phyloP scores from a whole-genome alignment of 2,888 invertebrate species.

The Tinea semifulvella region DNA sequence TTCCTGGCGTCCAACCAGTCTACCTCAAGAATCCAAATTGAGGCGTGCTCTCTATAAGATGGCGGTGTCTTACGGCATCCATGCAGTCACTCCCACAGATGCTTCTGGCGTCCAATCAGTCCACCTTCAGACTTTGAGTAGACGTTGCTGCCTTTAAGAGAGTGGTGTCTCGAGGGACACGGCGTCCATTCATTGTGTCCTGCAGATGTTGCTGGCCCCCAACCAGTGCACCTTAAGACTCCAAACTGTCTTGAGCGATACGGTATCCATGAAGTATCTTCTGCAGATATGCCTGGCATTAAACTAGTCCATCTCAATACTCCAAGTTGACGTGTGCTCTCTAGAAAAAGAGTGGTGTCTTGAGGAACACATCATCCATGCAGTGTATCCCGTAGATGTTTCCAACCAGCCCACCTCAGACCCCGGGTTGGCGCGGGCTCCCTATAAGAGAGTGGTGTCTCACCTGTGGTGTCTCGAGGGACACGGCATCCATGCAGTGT shows the following conservation, averaged over 20 bases:
- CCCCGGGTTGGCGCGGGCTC: constrained; percentile 85
- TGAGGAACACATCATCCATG: no score
- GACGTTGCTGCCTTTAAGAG: no score
- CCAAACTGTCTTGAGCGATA: no score
- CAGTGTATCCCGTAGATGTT: no score
- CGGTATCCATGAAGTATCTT: no score
- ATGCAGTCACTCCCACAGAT: constrained; percentile 92
- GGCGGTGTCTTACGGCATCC: no score
- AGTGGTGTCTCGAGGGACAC: constrained; percentile 90
- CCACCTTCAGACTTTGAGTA: constrained; percentile 83
- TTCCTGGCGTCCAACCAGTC: constrained; percentile 93
- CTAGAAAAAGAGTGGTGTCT: constrained; percentile 93
- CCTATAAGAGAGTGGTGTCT: no score
- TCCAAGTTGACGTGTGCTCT: constrained; percentile 87
- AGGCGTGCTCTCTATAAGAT: constrained; percentile 88
- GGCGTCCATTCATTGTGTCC: constrained; percentile 93
- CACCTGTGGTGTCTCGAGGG: constrained; percentile 86
- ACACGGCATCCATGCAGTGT: constrained; percentile 94
- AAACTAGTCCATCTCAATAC: no score
- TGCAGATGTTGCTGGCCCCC: constrained; percentile 89
- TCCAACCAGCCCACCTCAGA: no score
- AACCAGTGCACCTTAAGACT: constrained; percentile 89
- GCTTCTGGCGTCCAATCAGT: constrained; percentile 91
- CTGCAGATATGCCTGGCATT: no score
- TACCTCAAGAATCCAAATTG: constrained; percentile 83